Percentiles rank a stretch among this genome's conserved stretches.
Conservation (phyloP, 2,797 vertebrate genomes). For the Gila robusta region DNA sequence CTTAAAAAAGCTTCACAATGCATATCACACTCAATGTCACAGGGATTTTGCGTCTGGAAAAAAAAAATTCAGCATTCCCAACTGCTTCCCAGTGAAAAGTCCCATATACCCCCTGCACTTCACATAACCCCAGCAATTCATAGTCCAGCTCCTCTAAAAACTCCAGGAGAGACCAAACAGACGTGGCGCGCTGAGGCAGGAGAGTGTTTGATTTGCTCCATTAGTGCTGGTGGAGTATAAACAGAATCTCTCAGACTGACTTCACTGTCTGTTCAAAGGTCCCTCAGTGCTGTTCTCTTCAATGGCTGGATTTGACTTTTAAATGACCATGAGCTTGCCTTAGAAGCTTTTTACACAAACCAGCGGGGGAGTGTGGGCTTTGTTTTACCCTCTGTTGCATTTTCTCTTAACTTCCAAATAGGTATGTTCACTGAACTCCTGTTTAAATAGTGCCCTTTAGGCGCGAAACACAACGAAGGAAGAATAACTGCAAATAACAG, state of each 20-base stretch:
- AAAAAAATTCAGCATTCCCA: neutral
- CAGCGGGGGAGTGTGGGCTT: conserved; percentile 34
- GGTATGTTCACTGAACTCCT: conserved; percentile 43
- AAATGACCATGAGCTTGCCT: conserved; percentile 52
- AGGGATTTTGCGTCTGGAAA: neutral
- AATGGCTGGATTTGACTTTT: conserved; percentile 61
- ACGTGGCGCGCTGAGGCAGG: conserved; percentile 21
- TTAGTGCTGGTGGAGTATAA: conserved; percentile 57
- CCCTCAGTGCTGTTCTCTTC: conserved; percentile 53
- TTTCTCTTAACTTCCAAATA: conserved; percentile 52
- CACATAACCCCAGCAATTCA: neutral
- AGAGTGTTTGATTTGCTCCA: conserved; percentile 57
- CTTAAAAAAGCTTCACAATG: conserved; percentile 10
- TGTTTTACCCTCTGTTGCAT: conserved; percentile 52
- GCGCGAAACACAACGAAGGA: conserved; percentile 23
- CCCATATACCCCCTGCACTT: conserved; percentile 13
- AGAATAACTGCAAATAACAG: conserved; percentile 40
- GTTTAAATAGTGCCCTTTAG: conserved; percentile 50
- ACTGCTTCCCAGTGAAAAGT: neutral
- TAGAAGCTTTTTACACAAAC: conserved; percentile 50
- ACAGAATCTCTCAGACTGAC: conserved; percentile 51
- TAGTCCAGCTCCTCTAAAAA: conserved; percentile 17
- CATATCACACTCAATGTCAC: conserved; percentile 22
- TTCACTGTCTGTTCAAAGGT: conserved; percentile 59
- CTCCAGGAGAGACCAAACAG: conserved; percentile 44